These are phyloP conservation scores for Pristionchus exspectatus DNA, from an alignment of 2,888 invertebrate genomes.

Conservation along the genomic window DNA sequence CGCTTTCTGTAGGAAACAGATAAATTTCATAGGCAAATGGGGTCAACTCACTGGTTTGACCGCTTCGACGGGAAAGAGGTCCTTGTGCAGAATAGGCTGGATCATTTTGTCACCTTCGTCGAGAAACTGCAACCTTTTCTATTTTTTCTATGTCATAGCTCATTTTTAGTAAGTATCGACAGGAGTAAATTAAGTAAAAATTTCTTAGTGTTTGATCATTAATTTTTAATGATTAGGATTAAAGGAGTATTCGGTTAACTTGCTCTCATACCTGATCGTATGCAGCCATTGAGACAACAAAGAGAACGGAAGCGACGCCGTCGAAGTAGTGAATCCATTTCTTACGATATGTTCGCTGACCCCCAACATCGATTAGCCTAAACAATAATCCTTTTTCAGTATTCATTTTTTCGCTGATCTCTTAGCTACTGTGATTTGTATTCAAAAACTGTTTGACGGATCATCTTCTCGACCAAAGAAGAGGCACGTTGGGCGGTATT, in stretches of 20 bases:
- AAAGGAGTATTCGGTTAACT: too few relatives aligned
- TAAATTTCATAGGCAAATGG: background rate
- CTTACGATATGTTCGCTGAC: constrained; percentile 63
- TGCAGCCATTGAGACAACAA: constrained; percentile 61
- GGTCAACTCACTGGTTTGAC: background rate
- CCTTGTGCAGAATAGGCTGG: constrained; percentile 24
- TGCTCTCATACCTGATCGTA: constrained; percentile 61
- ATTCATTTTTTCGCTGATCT: too few relatives aligned
- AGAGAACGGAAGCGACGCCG: constrained; percentile 62
- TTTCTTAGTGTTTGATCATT: too few relatives aligned
- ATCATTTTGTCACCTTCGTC: constrained; percentile 22
- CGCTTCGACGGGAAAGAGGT: background rate
- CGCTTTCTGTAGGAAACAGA: background rate
- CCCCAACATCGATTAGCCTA: constrained; percentile 65
- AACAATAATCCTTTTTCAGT: background rate
- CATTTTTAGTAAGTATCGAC: too few relatives aligned
- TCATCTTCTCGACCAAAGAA: too few relatives aligned
- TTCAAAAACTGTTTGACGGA: too few relatives aligned
- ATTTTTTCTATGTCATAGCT: background rate
- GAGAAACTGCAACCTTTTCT: background rate
- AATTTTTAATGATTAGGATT: too few relatives aligned
- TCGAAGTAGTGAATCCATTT: constrained; percentile 68
- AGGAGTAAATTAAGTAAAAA: too few relatives aligned
- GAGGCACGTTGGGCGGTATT: too few relatives aligned
- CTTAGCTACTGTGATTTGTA: too few relatives aligned